Conservation (phyloP, 64 coral and sea anemone genomes). For the Pocillopora damicornis region DNA sequence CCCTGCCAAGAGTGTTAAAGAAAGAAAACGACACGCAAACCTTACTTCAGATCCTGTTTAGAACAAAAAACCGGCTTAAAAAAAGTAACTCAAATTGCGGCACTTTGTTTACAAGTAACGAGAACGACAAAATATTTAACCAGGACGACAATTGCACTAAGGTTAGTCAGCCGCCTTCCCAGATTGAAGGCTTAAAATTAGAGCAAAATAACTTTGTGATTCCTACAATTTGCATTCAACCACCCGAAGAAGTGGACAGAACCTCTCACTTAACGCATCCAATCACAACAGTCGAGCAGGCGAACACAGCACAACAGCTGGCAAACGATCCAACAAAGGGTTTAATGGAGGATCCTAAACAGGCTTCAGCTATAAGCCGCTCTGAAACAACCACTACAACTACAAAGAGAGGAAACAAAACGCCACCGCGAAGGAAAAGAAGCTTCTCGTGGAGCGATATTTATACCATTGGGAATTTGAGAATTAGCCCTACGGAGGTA, state of each 20-base stretch:
- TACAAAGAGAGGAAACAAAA: background rate
- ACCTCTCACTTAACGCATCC: background rate
- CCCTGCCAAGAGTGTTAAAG: background rate
- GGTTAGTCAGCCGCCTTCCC: background rate
- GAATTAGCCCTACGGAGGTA: background rate
- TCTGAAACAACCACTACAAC: background rate
- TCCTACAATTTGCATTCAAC: constrained; percentile 28
- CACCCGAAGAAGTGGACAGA: constrained; percentile 10
- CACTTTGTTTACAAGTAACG: background rate
- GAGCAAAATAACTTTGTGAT: background rate
- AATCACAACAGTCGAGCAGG: background rate
- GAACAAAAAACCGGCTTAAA: background rate
- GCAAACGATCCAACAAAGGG: background rate
- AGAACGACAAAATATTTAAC: background rate
- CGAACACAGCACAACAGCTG: background rate
- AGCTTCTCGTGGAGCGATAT: constrained; percentile 17
- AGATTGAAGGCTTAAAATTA: background rate
- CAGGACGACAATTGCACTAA: background rate
- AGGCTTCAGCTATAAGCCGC: background rate
- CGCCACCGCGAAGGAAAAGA: background rate
- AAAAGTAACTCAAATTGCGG: background rate
- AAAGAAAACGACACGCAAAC: constrained; percentile 18
- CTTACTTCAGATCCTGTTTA: background rate
- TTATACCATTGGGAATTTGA: background rate
- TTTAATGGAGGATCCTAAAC: background rate